Conservation (phyloP, 2,797 vertebrate species). For the Clarias fuscus region DNA sequence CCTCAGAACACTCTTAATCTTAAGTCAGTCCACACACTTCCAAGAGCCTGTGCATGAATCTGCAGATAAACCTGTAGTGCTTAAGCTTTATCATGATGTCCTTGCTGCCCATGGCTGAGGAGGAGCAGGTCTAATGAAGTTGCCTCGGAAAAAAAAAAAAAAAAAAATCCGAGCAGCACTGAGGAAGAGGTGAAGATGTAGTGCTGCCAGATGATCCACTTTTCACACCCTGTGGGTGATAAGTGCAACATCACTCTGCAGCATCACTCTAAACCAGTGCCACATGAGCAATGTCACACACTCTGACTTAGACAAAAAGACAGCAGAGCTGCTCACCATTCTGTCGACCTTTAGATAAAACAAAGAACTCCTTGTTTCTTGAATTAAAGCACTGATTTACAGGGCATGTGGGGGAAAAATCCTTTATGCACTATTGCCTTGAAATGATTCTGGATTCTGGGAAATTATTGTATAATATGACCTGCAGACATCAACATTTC, state of each 20-base stretch:
- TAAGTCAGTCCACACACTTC: conserved; percentile 21
- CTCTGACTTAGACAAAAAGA: conserved; percentile 14
- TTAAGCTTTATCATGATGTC: conserved; percentile 22
- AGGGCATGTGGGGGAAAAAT: neutral
- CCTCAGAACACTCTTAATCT: conserved; percentile 22
- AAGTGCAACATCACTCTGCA: conserved; percentile 20
- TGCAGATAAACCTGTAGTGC: conserved; percentile 34
- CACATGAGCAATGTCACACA: conserved; percentile 15
- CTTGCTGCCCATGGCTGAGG: conserved; percentile 27
- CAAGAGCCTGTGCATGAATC: conserved; percentile 32
- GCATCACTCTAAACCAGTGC: conserved; percentile 19
- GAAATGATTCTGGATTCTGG: neutral
- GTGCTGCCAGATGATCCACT: conserved; percentile 34
- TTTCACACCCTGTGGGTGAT: conserved; percentile 35
- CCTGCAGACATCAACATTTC: neutral
- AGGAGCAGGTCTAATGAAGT: conserved; percentile 34
- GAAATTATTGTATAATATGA: neutral
- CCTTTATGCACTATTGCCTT: neutral
- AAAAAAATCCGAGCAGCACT: conserved; percentile 4
- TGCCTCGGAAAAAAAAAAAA: neutral
- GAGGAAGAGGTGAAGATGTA: conserved; percentile 27
- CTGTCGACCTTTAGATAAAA: neutral
- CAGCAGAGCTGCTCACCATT: neutral
- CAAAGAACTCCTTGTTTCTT: neutral
- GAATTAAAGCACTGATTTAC: neutral